Conservation (phyloP, 2,888 invertebrate species). For the Dasypogon diadema region DNA sequence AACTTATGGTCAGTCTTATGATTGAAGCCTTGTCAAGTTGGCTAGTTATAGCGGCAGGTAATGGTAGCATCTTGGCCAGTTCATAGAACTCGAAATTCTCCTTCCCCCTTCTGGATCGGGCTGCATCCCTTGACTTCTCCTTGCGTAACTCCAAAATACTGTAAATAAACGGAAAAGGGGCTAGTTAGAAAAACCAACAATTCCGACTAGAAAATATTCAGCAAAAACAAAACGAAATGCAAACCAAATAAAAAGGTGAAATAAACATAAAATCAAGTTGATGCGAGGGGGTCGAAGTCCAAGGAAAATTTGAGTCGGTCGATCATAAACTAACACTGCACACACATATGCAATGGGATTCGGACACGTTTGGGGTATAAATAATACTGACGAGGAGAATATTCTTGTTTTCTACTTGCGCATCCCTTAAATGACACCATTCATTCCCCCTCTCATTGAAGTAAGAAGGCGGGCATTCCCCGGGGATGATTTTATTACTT, state of each 20-base stretch:
- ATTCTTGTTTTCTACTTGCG: neutral
- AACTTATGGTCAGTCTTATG: slow-evolving; percentile 95
- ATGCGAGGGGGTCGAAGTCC: slow-evolving; percentile 5
- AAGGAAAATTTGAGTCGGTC: neutral
- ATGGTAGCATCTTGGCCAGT: slow-evolving; percentile 92
- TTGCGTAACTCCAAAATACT: slow-evolving; percentile 94
- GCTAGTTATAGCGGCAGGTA: slow-evolving; percentile 91
- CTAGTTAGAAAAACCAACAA: slow-evolving; percentile 46
- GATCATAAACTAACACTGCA: slow-evolving; percentile 44
- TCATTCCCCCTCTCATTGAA: slow-evolving; percentile 13
- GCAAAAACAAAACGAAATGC: slow-evolving; percentile 47
- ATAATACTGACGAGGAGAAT: slow-evolving; percentile 50
- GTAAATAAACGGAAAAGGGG: slow-evolving; percentile 69
- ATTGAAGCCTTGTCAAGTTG: slow-evolving; percentile 96
- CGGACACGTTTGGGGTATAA: slow-evolving; percentile 53
- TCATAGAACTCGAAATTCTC: slow-evolving; percentile 98
- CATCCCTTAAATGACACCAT: slow-evolving; percentile 51
- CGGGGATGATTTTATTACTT: slow-evolving; percentile 57
- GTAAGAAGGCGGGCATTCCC: slow-evolving; percentile 52
- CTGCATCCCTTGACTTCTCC: slow-evolving; percentile 94
- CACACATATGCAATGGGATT: slow-evolving; percentile 2
- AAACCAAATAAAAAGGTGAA: slow-evolving; percentile 51
- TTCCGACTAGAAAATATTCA: slow-evolving; percentile 21
- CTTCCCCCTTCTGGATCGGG: slow-evolving; percentile 89
- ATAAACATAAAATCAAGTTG: slow-evolving; percentile 54